A percentile compares a stretch with the other conserved stretches of the same genome.
These are phyloP conservation scores for Eueremaeus valkanovi DNA, from an alignment of 2,888 invertebrate genomes.

Conservation along the genomic window DNA sequence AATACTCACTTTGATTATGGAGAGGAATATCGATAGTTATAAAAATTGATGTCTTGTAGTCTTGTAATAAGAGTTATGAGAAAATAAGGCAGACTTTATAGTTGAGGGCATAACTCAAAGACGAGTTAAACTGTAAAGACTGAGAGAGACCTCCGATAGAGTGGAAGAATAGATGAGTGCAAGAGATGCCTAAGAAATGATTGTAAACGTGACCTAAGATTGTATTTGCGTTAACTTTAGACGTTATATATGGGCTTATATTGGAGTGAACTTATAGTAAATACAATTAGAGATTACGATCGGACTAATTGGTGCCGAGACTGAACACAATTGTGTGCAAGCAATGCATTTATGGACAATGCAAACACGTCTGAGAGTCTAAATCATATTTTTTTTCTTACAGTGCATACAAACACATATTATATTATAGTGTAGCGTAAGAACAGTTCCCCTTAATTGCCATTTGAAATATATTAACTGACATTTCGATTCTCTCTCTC, in stretches of 20 bases:
- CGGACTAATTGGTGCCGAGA: background rate
- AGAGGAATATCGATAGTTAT: background rate
- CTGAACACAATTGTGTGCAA: background rate
- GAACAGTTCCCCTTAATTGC: background rate
- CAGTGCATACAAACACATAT: slow-evolving; percentile 13
- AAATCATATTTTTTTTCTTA: background rate
- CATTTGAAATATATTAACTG: slow-evolving; percentile 13
- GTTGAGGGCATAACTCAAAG: background rate
- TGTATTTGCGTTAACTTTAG: background rate
- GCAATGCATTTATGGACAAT: background rate
- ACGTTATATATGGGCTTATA: background rate
- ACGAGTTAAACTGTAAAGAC: background rate
- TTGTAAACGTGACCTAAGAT: background rate
- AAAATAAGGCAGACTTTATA: background rate
- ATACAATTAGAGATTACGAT: background rate
- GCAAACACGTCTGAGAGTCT: background rate
- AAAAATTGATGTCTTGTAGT: background rate
- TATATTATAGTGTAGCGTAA: background rate
- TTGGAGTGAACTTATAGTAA: background rate
- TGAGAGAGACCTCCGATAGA: background rate
- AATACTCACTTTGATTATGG: background rate
- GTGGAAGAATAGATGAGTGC: background rate
- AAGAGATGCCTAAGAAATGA: background rate
- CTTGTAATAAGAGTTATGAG: slow-evolving; percentile 4
- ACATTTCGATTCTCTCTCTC: slow-evolving; percentile 3